Base-by-base conservation (phyloP, 2,888 invertebrate species). In the Drosophila emarginata region DNA sequence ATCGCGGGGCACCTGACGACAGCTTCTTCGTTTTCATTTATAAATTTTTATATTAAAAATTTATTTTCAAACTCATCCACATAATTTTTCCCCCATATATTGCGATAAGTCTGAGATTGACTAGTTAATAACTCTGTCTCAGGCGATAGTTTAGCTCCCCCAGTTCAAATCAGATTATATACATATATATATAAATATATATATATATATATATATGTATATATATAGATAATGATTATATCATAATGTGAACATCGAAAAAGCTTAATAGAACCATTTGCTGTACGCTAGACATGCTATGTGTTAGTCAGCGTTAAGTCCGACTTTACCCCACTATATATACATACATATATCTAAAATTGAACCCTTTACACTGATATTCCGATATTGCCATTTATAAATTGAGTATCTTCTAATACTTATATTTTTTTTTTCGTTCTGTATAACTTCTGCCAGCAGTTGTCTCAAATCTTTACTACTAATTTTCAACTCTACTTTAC, bases 401-500 rank as follows among this genome's bases (percentile, higher is more conserved):
- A n/a, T 37, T 45, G 18, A 21, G 21, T 45, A 45, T 45, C 6
- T 26, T 14, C 53, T 15, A n/a, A n/a, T 4, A 28, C 52, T 64
- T n/a, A n/a, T n/a, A 53, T 72, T 75, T 63, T 59, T 68, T 78
- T 75, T 63, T 59, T 68, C 75, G 67, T 62, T 57, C 28, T 72
- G 61, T 60, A 72, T 56, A 23, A 40, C 60, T 65, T 58, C 59
- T 53, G 56, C 28, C 21, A 62, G 63, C 67, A 61, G 39, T 64
- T 65, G 1, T 45, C 45, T 45, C 9, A 58, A 77, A 76, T 69
- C 71, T 63, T 64, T 70, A 70, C 73, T 80, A 86, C 78, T 86
- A 81, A 86, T 81, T 80, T 73, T 73, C 67, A 83, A 80, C 68
- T 81, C 80, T 86, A 81, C 58, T 80, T 80, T 85, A 68, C 69